Conservation (phyloP, 2,113 vertebrate species). For the human (Homo sapiens) region GRCh38 chr3:124422001-124422500, state of each 20-base stretch:
- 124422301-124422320: not conserved
- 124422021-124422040: not conserved
- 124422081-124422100: not conserved
- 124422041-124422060: not conserved
- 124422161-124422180: not conserved
- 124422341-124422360: not conserved
- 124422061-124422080: not conserved
- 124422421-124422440: not conserved
- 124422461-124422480: not conserved
- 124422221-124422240: conserved; percentile 1
- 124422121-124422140: not conserved
- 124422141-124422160: not conserved
- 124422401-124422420: not conserved
- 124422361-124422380: not conserved
- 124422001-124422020: not conserved
- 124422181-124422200: not conserved
- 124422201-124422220: not conserved
- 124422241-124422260: not conserved
- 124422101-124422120: not conserved
- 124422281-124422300: no score
- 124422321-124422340: not conserved
- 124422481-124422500: not conserved
- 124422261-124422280: not conserved
- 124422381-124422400: not conserved
- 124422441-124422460: not conserved